Percentiles rank a stretch among this genome's conserved stretches.
These are phyloP conservation scores for Drosophila neutralis DNA, from an alignment of 2,888 invertebrate genomes.

Conservation along the genomic window DNA sequence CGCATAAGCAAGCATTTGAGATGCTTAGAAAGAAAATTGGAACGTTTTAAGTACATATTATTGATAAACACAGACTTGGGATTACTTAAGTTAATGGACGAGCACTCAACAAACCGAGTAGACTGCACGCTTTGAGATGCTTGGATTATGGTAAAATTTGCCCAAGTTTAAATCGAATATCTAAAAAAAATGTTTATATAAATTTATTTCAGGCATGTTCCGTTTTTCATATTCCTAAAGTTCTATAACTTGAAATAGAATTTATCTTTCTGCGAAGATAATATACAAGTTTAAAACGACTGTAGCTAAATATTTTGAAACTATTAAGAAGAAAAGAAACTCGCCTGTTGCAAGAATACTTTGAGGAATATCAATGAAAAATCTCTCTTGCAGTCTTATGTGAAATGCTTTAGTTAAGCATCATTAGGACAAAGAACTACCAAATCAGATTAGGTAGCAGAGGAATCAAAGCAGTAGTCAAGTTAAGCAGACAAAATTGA, in stretches of 20 bases:
- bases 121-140: conserved; percentile 54
- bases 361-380: not conserved
- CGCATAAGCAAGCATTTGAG: conserved; percentile 26
- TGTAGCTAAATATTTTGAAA: not conserved
- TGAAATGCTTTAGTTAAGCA: not conserved
- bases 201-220: not conserved
- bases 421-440: not conserved
- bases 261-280: conserved; percentile 6
- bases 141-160: conserved; percentile 33
- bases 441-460: not conserved
- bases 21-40: conserved; percentile 21
- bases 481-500: not conserved
- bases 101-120: conserved; percentile 44
- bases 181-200: not conserved
- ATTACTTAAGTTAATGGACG: conserved; percentile 59
- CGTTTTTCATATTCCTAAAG: not conserved
- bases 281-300: not conserved
- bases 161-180: not conserved
- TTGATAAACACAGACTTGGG: conserved; percentile 57
- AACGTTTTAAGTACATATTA: conserved; percentile 44
- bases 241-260: not conserved
- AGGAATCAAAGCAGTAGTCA: not conserved
- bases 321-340: not conserved
- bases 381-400: not conserved
- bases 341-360: not conserved